Conservation (phyloP, 2,888 invertebrate genomes). For the Peribatodes rhomboidaria region DNA sequence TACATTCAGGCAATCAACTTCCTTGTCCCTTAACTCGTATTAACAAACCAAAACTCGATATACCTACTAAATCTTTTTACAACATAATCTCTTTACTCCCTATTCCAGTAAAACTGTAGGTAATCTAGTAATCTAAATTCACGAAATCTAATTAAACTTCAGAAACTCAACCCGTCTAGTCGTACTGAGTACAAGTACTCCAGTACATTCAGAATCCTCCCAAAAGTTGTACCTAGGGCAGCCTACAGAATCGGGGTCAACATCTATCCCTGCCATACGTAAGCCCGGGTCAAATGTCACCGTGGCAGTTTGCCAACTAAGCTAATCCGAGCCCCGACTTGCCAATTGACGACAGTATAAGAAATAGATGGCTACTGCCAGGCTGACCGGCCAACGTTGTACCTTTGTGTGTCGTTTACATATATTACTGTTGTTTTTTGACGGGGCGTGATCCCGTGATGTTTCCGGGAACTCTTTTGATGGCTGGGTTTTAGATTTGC, state of each 20-base stretch:
- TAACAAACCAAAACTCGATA: too few species aligned
- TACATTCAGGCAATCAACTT: too few species aligned
- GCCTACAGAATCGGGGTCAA: constrained; percentile 45
- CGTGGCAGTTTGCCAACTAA: constrained; percentile 64
- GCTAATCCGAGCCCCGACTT: constrained; percentile 61
- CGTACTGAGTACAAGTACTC: constrained; percentile 5
- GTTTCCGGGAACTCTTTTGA: background rate
- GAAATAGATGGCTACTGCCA: constrained; percentile 37
- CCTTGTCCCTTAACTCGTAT: too few species aligned
- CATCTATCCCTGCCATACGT: constrained; percentile 47
- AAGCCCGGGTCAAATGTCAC: constrained; percentile 51
- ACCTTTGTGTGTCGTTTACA: constrained; percentile 39
- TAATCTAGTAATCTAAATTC: background rate
- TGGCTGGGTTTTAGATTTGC: background rate
- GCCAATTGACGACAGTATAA: constrained; percentile 59
- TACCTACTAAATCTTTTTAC: too few species aligned
- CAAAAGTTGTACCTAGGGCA: constrained; percentile 35
- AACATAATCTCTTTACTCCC: too few species aligned
- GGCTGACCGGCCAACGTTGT: constrained; percentile 28
- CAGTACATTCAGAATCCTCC: constrained; percentile 23
- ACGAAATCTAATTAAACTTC: constrained; percentile 2
- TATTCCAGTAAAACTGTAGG: too few species aligned
- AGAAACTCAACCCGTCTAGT: background rate
- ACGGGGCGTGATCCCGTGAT: constrained; percentile 9
- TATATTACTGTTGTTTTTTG: constrained; percentile 36